Percentiles rank a stretch among this genome's conserved stretches.
These are phyloP conservation scores for Trichosurus vulpecula DNA, from an alignment of 2,797 vertebrate genomes.

Conservation along the genomic window DNA sequence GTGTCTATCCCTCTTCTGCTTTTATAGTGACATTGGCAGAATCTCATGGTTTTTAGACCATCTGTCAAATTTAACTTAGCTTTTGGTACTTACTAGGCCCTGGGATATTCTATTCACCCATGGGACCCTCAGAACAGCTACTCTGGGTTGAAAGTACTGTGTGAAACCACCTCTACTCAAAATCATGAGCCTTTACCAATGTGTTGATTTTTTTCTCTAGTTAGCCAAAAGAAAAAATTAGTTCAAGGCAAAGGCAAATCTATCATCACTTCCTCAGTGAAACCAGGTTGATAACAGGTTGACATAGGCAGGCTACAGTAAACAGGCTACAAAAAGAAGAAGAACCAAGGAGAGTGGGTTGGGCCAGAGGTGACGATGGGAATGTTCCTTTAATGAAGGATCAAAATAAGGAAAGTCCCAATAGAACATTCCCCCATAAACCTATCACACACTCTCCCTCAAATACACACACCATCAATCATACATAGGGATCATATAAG, in stretches of 20 bases:
- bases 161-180: background rate
- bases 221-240: background rate
- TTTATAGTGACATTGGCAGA: background rate
- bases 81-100: background rate
- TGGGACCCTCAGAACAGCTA: background rate
- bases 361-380: background rate
- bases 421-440: background rate
- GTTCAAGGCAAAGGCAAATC: background rate
- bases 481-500: background rate
- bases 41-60: background rate
- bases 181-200: background rate
- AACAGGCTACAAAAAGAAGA: background rate
- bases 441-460: background rate
- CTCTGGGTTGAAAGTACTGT: background rate
- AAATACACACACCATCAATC: background rate
- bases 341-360: background rate
- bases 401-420: background rate
- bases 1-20: background rate
- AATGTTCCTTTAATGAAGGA: background rate
- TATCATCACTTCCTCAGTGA: background rate
- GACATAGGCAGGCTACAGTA: background rate
- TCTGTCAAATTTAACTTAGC: background rate
- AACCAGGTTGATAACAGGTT: background rate
- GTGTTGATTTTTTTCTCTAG: background rate
- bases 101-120: background rate